Conservation (phyloP, 2,797 vertebrate genomes). For the Melanotaenia parkinsoni region DNA sequence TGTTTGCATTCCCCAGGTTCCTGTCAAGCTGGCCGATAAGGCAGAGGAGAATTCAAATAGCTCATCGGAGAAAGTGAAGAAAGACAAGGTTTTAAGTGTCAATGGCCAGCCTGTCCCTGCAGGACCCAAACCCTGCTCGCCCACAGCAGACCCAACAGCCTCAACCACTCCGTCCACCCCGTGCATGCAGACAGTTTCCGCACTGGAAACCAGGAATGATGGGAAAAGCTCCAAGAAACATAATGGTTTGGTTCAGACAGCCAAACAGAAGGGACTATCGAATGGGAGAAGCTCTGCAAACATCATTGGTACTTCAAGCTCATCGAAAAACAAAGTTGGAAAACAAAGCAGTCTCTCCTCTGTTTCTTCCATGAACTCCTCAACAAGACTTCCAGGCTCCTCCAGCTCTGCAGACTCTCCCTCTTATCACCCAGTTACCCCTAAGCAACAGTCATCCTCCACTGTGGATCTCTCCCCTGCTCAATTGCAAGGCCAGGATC, state of each 20-base stretch:
- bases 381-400: constrained; percentile 52
- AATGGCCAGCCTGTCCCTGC: constrained; percentile 67
- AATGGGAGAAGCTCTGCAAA: constrained; percentile 85
- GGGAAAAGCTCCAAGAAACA: constrained; percentile 76
- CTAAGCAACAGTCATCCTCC: constrained; percentile 61
- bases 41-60: constrained; percentile 76
- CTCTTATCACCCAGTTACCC: constrained; percentile 52
- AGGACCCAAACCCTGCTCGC: constrained; percentile 69
- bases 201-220: constrained; percentile 68
- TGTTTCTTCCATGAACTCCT: constrained; percentile 54
- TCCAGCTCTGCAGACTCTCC: constrained; percentile 54
- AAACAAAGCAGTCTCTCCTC: constrained; percentile 63
- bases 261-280: constrained; percentile 84
- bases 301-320: constrained; percentile 85
- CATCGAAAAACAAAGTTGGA: constrained; percentile 87
- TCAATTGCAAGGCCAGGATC: constrained; percentile 53
- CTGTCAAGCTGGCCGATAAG: constrained; percentile 77
- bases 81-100: constrained; percentile 70
- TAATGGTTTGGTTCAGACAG: constrained; percentile 72
- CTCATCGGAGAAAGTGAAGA: constrained; percentile 72
- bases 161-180: constrained; percentile 46
- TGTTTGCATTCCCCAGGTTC: constrained; percentile 76
- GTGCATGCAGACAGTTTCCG: constrained; percentile 50
- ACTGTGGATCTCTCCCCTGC: constrained; percentile 43
- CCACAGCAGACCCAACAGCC: constrained; percentile 60